Conservation (phyloP, 2,888 invertebrate genomes). For the Erpobdella octoculata region DNA sequence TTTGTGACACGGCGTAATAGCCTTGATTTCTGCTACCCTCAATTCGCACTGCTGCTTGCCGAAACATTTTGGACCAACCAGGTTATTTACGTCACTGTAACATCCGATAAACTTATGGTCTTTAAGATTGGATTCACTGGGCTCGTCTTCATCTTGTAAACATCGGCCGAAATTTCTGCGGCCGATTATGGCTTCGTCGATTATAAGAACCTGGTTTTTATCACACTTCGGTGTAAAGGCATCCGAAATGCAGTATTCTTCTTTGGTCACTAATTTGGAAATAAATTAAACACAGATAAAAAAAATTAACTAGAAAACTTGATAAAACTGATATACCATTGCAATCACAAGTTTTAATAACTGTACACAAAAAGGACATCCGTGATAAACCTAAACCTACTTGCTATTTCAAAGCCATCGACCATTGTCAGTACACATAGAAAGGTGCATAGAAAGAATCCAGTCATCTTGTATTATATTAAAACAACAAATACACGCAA, state of each 20-base stretch:
- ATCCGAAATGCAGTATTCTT: conserved; percentile 16
- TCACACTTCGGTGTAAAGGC: conserved; percentile 15
- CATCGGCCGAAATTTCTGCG: conserved; percentile 18
- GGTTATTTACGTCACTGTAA: conserved; percentile 13
- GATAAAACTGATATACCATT: no score
- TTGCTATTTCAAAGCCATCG: no score
- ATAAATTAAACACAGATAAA: background rate
- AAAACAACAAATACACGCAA: no score
- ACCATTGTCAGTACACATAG: no score
- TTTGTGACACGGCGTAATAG: background rate
- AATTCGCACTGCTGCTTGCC: conserved; percentile 13
- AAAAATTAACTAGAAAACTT: no score
- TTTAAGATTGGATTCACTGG: background rate
- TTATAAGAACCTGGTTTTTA: conserved; percentile 5
- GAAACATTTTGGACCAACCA: conserved; percentile 6
- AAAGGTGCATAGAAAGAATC: no score
- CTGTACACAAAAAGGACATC: no score
- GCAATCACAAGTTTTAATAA: no score
- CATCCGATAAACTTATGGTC: conserved; percentile 14
- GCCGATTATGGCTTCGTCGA: conserved; percentile 15
- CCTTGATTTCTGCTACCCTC: background rate
- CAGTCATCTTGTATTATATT: no score
- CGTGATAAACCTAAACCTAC: no score
- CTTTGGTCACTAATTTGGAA: background rate
- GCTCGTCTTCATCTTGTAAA: conserved; percentile 12